Percentiles rank a stretch among this genome's conserved stretches.
phyloP scores from a whole-genome alignment of 2,113 vertebrate genomes.

The Enhydra lutris region DNA sequence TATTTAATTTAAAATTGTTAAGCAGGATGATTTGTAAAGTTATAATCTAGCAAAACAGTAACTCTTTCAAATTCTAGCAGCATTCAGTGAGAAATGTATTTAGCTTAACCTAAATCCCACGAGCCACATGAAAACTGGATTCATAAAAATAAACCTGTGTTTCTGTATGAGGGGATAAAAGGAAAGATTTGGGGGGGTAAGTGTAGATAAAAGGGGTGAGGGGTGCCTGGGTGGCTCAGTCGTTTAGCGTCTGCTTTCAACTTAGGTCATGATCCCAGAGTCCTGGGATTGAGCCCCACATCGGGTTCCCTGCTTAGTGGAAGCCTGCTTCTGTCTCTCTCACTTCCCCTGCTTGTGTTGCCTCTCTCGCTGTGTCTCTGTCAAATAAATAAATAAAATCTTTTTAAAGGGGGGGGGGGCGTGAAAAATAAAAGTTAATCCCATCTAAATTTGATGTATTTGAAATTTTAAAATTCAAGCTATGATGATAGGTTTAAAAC shows the following conservation, averaged over 20 bases:
- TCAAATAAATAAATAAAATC: no score
- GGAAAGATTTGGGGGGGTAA: neutral
- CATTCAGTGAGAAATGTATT: neutral
- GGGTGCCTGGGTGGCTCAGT: no score
- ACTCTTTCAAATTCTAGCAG: neutral
- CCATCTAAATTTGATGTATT: neutral
- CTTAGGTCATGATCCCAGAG: no score
- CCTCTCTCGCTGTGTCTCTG: no score
- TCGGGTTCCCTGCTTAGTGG: no score
- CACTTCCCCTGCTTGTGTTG: no score
- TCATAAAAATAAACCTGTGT: neutral
- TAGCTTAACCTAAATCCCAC: neutral
- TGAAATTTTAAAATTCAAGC: neutral
- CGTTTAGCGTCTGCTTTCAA: no score
- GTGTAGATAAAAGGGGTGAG: neutral
- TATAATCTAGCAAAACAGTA: neutral
- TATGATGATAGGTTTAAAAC: neutral
- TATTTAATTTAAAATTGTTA: neutral
- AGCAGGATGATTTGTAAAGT: neutral
- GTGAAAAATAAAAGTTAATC: slow-evolving; percentile 26
- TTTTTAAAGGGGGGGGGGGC: no score
- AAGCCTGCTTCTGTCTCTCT: no score
- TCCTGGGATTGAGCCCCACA: no score
- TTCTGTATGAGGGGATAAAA: neutral
- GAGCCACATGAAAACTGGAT: neutral